phyloP scores from a whole-genome alignment of 2,797 vertebrate species.

The Micropoecilia bifurca region DNA sequence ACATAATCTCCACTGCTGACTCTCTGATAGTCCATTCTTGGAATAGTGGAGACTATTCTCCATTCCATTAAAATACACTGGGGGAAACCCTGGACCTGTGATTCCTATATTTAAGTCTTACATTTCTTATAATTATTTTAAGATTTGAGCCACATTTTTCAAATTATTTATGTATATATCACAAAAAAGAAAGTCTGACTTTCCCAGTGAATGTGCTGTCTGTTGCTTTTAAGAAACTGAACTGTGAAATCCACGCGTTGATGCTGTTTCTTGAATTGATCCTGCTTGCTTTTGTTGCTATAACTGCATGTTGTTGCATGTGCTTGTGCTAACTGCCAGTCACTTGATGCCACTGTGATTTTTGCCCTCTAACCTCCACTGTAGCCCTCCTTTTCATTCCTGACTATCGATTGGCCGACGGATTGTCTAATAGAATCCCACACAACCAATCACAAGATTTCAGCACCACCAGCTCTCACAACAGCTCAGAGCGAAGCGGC shows the following conservation, averaged over 20 bases:
- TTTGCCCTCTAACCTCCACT: slow-evolving; percentile 97
- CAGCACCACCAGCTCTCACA: slow-evolving; percentile 99
- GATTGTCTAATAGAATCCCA: slow-evolving; percentile 99
- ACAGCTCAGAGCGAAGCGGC: slow-evolving; percentile 99
- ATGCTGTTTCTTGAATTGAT: slow-evolving; percentile 44
- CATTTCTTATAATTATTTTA: no score
- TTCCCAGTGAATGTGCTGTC: neutral
- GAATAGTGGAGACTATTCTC: no score
- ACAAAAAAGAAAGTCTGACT: slow-evolving; percentile 20
- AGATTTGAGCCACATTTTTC: slow-evolving; percentile 20
- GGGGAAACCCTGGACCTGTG: no score
- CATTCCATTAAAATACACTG: neutral
- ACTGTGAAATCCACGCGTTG: slow-evolving; percentile 14
- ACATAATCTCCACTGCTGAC: slow-evolving; percentile 18
- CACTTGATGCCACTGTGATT: slow-evolving; percentile 96
- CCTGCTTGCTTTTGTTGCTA: slow-evolving; percentile 81
- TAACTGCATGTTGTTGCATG: slow-evolving; percentile 96
- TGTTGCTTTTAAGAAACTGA: slow-evolving; percentile 12
- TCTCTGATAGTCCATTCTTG: slow-evolving; percentile 11
- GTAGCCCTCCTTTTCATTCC: slow-evolving; percentile 99
- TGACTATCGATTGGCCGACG: slow-evolving; percentile 99
- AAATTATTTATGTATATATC: neutral
- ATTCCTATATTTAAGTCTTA: no score
- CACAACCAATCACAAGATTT: slow-evolving; percentile 99
- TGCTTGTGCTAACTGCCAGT: slow-evolving; percentile 95